Conservation (phyloP, 1,140 invertebrate species). For the Megalonaias nervosa region DNA sequence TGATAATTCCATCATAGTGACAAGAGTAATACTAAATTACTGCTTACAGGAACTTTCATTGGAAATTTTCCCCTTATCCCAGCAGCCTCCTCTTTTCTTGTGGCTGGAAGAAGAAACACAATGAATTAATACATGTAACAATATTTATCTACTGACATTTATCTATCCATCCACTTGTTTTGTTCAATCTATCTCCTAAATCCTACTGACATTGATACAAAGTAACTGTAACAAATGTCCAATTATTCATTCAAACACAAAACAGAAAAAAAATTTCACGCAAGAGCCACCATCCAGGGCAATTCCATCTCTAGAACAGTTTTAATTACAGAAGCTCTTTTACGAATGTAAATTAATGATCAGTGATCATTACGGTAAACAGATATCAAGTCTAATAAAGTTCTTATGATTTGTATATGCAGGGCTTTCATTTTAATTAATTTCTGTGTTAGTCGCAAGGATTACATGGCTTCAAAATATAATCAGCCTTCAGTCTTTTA, state of each 20-base stretch:
- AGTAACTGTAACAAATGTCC: neutral
- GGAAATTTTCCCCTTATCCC: constrained; percentile 74
- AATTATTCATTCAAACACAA: neutral
- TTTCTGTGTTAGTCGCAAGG: no score
- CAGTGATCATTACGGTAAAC: no score
- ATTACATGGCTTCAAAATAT: no score
- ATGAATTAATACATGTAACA: neutral
- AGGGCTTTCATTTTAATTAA: no score
- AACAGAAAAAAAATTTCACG: neutral
- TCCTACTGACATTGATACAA: neutral
- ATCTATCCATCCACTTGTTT: neutral
- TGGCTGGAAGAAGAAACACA: constrained; percentile 66
- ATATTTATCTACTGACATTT: neutral
- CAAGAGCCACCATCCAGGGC: neutral
- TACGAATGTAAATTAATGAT: no score
- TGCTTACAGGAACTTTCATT: constrained; percentile 75
- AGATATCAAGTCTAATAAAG: no score
- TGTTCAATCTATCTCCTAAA: neutral
- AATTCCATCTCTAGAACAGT: no score
- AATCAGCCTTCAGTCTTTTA: no score
- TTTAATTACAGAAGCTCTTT: no score
- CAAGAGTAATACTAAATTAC: neutral
- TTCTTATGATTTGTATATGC: no score
- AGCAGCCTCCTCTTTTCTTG: constrained; percentile 63
- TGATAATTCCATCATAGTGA: neutral